Percentiles rank a stretch among this genome's conserved stretches.
Conservation (phyloP, 2,888 invertebrate genomes). For the Pasiphila rectangulata region DNA sequence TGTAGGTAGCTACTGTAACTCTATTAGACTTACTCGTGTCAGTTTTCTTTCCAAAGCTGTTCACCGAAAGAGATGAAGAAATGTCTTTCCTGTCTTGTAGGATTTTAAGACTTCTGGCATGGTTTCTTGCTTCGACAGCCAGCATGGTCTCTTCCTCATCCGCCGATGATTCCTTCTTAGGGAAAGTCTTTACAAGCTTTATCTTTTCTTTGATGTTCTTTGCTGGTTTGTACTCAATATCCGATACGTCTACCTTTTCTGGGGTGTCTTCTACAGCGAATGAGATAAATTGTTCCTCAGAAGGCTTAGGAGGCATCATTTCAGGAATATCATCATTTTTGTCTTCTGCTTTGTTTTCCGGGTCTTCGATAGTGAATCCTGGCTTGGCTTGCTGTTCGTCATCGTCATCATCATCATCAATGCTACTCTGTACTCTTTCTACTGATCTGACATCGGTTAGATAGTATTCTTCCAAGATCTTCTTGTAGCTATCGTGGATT, state of each 20-base stretch:
- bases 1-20: background rate
- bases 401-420: slow-evolving; percentile 48
- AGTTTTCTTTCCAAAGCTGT: slow-evolving; percentile 80
- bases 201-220: slow-evolving; percentile 78
- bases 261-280: slow-evolving; percentile 75
- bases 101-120: slow-evolving; percentile 67
- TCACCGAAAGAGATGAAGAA: slow-evolving; percentile 81
- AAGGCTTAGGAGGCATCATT: slow-evolving; percentile 63
- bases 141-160: slow-evolving; percentile 82
- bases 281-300: slow-evolving; percentile 77
- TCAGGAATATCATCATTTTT: slow-evolving; percentile 59
- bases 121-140: slow-evolving; percentile 80
- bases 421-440: slow-evolving; percentile 51
- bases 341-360: slow-evolving; percentile 55
- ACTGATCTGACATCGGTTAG: slow-evolving; percentile 83
- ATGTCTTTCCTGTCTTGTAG: slow-evolving; percentile 74
- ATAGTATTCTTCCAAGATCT: slow-evolving; percentile 80
- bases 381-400: slow-evolving; percentile 45
- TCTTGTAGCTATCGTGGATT: slow-evolving; percentile 81
- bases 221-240: slow-evolving; percentile 64
- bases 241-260: slow-evolving; percentile 61
- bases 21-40: slow-evolving; percentile 52
- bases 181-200: slow-evolving; percentile 75
- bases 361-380: slow-evolving; percentile 53
- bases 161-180: slow-evolving; percentile 70